phyloP scores from a whole-genome alignment of 2,797 vertebrate genomes.

The Hippopotamyrus pictus region DNA sequence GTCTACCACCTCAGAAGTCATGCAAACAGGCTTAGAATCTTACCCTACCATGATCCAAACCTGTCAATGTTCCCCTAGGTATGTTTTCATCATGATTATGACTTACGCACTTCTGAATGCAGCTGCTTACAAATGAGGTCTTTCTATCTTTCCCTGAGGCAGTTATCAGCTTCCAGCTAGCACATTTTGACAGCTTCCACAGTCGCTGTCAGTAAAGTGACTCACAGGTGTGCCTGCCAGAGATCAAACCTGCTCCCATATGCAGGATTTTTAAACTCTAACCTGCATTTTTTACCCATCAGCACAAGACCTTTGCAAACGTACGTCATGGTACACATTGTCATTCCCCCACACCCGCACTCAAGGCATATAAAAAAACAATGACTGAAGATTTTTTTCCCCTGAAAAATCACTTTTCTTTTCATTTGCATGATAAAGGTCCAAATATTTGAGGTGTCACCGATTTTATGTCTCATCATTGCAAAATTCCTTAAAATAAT shows the following conservation, averaged over 20 bases:
- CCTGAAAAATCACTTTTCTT: neutral
- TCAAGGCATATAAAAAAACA: neutral
- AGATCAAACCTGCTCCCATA: neutral
- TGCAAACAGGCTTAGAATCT: neutral
- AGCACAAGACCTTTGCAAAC: neutral
- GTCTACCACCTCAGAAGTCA: neutral
- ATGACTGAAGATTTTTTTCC: neutral
- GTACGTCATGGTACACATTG: neutral
- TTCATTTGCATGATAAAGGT: neutral
- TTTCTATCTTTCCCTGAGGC: neutral
- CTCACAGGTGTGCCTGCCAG: neutral
- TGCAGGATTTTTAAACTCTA: neutral
- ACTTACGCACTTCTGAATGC: neutral
- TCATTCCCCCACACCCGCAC: neutral
- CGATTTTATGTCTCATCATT: neutral
- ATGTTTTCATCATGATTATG: neutral
- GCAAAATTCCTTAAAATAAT: neutral
- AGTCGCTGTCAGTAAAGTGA: conserved; percentile 1
- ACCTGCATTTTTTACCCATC: neutral
- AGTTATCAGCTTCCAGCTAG: conserved; percentile 1
- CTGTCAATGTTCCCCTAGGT: neutral
- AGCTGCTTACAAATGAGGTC: neutral
- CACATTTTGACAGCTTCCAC: neutral
- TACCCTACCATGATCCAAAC: neutral
- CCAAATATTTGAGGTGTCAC: neutral